Base-by-base conservation (phyloP, 1,140 invertebrate species). In the Drosophila kepulauana region DNA sequence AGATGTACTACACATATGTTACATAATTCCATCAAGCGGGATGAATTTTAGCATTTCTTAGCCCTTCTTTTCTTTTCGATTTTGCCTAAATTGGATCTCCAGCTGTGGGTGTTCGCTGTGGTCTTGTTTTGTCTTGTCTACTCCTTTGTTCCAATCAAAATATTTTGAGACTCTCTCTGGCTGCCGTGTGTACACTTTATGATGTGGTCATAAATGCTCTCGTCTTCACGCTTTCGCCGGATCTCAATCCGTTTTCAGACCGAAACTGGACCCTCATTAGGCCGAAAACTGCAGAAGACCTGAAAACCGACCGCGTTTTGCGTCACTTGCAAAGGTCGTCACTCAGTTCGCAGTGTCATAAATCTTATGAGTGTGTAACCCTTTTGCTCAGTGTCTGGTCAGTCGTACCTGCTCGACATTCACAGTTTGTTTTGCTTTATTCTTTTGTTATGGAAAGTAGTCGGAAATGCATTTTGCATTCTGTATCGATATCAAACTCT, bases 201-300 rank as follows among this genome's bases (percentile, higher is more conserved):
- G 78, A 65, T 78, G 56, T 61, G 78, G 62, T 65, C 85, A 61
- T 89, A 89, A 89, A 88, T 68, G 63, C 38, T 16, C 41, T 61
- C 71, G 64, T 51, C 78, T 84, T 88, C 84, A 88, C 84, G 84
- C 84, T 89, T 89, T 89, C 85, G 49, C 78, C 68, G 68, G 33
- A 56, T 35, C 52, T 48, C 38, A 20, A 3, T 38, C 49, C 41
- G 20, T 10, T 51, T 49, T 43, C 11, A 16, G 8, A 41, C 41
- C 41, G 28, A 30, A 56, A 45, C 51, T n/a, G 64, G 51, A 57
- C 75, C 63, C 54, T 49, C 59, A 70, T 79, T 76, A 72, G 61
- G 48, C 66, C 58, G n/a, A 63, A 65, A 68, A 25, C 20, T 25
- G 20, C 69, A 62, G 49, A 65, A 62, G 49, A 65, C 48, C 65